Evolutionary conservation across 1,140 invertebrate genomes (phyloP), one percentile per base, ranked within the genome.

Genomic region (Cydia splendana): DNA sequence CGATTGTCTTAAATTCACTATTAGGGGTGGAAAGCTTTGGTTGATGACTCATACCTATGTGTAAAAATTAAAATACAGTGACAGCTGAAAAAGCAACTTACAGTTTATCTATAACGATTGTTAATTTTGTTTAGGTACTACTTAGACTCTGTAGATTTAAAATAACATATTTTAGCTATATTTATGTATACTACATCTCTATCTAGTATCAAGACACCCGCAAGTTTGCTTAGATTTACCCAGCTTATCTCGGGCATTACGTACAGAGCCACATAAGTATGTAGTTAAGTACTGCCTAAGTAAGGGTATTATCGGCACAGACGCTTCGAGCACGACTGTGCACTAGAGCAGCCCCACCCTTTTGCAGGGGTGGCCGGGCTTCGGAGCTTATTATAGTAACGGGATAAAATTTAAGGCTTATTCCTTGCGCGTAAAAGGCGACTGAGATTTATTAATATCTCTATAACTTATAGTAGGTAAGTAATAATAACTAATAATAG

Each of bases 301-400:
- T 62, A 62, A 62, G 20, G 20, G 57, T 62, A 62, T 62, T 62
- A 62, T 62, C 57, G 57, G 57, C 57, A 62, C 57, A 62, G 57
- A 62, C 57, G 20, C 53, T 18, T 18, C 9, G 57, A 62, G 20
- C 15, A 62, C 9, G 57, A 24, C 57, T 20, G 57, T 62, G 57
- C 57, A 62, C 18, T 24, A 20, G 4, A 24, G 57, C 57, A 62
- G n/a, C 57, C 57, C 57, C 57, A 12, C 57, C 57, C 57, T 62
- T 62, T 62, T 62, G n/a, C 57, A 62, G 10, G 57, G 57, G 57
- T 62, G 57, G 57, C 57, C 24, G 57, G 57, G 57, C 57, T 62
- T 62, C 20, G 12, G 57, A 62, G 57, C 57, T 62, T 62, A 62
- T 62, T 62, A 62, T 62, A 62, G 18, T 62, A 20, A 62, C 57